Conservation (phyloP, 2,888 invertebrate species). For the Clivina fossor region DNA sequence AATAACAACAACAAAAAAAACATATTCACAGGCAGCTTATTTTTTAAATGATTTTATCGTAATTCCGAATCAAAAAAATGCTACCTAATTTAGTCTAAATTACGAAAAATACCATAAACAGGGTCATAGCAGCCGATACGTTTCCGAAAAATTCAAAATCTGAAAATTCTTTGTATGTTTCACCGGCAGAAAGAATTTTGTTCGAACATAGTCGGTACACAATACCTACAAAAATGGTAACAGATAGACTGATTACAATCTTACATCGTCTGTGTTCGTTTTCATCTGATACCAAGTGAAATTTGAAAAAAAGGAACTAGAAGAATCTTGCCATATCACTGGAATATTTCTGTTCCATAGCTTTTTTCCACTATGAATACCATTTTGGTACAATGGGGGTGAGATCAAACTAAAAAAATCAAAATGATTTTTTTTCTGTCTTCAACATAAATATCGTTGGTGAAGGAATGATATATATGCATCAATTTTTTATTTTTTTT, state of each 20-base stretch:
- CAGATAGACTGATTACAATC: constrained; percentile 27
- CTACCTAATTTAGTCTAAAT: constrained; percentile 31
- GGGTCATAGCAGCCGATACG: no score
- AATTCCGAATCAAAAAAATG: constrained; percentile 29
- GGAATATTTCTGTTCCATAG: no score
- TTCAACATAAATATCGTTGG: constrained; percentile 24
- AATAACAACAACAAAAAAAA: constrained; percentile 8
- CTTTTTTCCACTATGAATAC: background rate
- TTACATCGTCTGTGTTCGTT: constrained; percentile 3
- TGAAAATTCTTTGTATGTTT: constrained; percentile 26
- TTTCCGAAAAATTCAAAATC: constrained; percentile 7
- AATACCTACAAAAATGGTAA: constrained; percentile 31
- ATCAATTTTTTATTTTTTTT: no score
- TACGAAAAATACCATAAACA: constrained; percentile 33
- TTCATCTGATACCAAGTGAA: constrained; percentile 23
- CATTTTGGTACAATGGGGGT: constrained; percentile 20
- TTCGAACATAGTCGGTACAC: constrained; percentile 17
- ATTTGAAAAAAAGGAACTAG: no score
- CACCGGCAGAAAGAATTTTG: constrained; percentile 14
- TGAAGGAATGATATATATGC: no score
- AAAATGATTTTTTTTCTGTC: constrained; percentile 17
- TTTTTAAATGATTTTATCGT: constrained; percentile 28
- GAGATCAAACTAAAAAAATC: constrained; percentile 21
- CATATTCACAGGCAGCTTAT: constrained; percentile 6
- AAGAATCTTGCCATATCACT: constrained; percentile 8